Conservation (phyloP, 2,113 vertebrate genomes). For the Nothobranchius kuhntae region DNA sequence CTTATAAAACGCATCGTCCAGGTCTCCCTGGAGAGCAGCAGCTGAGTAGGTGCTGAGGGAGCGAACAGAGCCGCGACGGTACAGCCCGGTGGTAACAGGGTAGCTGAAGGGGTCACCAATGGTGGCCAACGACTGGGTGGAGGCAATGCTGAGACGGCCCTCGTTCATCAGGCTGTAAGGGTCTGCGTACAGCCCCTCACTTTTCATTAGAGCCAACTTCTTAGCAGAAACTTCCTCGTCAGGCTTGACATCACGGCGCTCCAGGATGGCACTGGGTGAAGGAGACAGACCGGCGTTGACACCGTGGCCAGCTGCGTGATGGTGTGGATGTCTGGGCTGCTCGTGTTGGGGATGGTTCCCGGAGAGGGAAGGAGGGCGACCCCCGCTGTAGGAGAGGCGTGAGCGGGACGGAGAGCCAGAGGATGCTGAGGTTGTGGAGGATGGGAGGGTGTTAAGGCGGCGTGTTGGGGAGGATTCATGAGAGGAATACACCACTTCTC, state of each 20-base stretch:
- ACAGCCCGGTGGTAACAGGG: constrained; percentile 85
- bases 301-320: constrained; percentile 78
- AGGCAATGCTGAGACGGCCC: constrained; percentile 93
- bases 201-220: constrained; percentile 93
- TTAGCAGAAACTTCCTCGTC: constrained; percentile 93
- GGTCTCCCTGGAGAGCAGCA: constrained; percentile 89
- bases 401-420: constrained; percentile 92
- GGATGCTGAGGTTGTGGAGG: constrained; percentile 74
- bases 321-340: constrained; percentile 75
- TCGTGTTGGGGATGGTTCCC: constrained; percentile 83
- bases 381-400: constrained; percentile 91
- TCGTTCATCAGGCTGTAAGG: constrained; percentile 94
- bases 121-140: constrained; percentile 88
- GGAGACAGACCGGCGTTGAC: constrained; percentile 85
- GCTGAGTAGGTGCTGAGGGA: constrained; percentile 97
- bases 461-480: constrained; percentile 95
- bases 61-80: constrained; percentile 92
- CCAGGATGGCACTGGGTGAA: constrained; percentile 96
- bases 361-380: constrained; percentile 89
- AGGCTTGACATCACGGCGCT: constrained; percentile 94
- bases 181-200: constrained; percentile 91
- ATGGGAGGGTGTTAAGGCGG: constrained; percentile 91
- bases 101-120: constrained; percentile 92
- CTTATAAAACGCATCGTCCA: constrained; percentile 93
- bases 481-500: constrained; percentile 96